phyloP scores from a whole-genome alignment of 1,140 invertebrate genomes.

The Drosophila sp. region DNA sequence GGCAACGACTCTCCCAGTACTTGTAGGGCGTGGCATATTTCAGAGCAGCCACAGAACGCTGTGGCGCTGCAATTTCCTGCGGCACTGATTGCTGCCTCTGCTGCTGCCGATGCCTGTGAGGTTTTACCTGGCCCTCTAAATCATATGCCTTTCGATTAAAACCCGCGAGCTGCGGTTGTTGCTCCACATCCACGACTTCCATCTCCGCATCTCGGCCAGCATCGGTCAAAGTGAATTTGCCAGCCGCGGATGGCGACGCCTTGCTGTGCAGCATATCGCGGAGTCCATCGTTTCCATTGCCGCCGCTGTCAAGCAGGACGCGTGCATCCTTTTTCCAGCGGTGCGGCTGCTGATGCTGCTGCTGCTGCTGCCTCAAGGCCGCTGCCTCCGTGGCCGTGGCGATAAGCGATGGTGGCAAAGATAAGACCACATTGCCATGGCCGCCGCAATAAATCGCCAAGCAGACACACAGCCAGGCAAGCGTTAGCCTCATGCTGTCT shows the following conservation, averaged over 20 bases:
- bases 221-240: slow-evolving; percentile 36
- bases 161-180: slow-evolving; percentile 50
- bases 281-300: slow-evolving; percentile 49
- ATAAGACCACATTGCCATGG: slow-evolving; percentile 74
- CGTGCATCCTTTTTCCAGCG: slow-evolving; percentile 77
- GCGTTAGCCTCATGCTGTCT: slow-evolving; percentile 77
- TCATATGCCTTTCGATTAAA: slow-evolving; percentile 77
- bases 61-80: slow-evolving; percentile 65
- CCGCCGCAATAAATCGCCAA: slow-evolving; percentile 81
- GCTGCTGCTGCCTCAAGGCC: slow-evolving; percentile 65
- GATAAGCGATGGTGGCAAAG: slow-evolving; percentile 83
- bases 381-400: slow-evolving; percentile 67
- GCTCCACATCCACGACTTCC: slow-evolving; percentile 32
- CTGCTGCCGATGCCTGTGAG: neutral
- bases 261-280: slow-evolving; percentile 54
- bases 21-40: slow-evolving; percentile 58
- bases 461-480: slow-evolving; percentile 73
- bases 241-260: slow-evolving; percentile 23
- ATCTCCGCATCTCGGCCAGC: neutral
- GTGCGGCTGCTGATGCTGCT: slow-evolving; percentile 32
- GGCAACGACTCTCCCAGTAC: slow-evolving; percentile 64
- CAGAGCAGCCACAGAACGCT: slow-evolving; percentile 22
- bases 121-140: slow-evolving; percentile 50
- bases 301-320: slow-evolving; percentile 70
- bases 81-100: slow-evolving; percentile 62